These are phyloP conservation scores for Batillaria attramentaria DNA, from an alignment of 1,140 invertebrate species.

Conservation along the genomic window DNA sequence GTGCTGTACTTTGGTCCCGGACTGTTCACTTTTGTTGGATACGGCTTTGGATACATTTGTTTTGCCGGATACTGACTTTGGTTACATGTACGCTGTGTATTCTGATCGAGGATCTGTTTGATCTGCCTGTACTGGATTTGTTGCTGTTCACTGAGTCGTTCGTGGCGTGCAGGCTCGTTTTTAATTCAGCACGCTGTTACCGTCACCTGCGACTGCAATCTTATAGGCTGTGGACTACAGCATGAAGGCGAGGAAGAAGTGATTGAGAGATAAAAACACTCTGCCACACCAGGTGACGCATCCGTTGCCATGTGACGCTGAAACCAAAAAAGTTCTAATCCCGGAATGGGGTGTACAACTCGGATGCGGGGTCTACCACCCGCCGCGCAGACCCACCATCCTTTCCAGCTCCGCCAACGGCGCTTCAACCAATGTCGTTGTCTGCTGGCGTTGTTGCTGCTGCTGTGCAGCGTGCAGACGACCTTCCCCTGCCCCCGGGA, in stretches of 20 bases:
- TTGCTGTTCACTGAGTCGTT: too few species aligned
- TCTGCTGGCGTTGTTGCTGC: slow-evolving; percentile 9
- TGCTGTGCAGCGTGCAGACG: slow-evolving; percentile 24
- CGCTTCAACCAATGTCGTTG: not conserved
- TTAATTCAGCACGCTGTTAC: too few species aligned
- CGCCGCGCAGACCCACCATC: not conserved
- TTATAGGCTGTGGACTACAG: not conserved
- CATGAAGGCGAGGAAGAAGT: not conserved
- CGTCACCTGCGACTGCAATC: too few species aligned
- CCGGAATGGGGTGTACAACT: not conserved
- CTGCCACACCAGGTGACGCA: too few species aligned
- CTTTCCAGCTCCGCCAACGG: not conserved
- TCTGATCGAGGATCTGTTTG: too few species aligned
- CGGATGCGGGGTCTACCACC: not conserved
- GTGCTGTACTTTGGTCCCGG: too few species aligned
- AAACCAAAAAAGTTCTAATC: not conserved
- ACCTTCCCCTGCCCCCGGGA: slow-evolving; percentile 58
- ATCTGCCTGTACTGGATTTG: too few species aligned
- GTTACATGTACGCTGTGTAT: too few species aligned
- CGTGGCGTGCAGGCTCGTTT: too few species aligned
- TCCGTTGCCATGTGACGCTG: not conserved
- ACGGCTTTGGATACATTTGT: too few species aligned
- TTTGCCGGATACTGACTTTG: too few species aligned
- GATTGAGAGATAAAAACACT: not conserved
- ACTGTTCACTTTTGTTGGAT: too few species aligned